These are phyloP conservation scores for Anthoptus insignis DNA, from an alignment of 2,888 invertebrate genomes.

Conservation along the genomic window DNA sequence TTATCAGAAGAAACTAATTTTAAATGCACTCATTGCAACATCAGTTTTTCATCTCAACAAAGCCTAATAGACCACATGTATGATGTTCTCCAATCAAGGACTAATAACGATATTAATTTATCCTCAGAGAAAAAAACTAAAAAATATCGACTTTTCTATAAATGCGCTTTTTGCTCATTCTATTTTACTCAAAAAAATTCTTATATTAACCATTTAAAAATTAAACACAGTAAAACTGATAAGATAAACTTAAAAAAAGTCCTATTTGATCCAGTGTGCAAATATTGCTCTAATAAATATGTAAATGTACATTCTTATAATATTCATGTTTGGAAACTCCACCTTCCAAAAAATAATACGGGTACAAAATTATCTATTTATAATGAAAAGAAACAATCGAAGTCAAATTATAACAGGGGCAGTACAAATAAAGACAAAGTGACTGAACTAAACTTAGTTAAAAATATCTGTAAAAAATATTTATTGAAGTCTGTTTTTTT, in stretches of 20 bases:
- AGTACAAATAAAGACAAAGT: conserved; percentile 1
- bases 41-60: too few relatives aligned
- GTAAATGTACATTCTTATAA: conserved; percentile 49
- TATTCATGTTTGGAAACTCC: conserved; percentile 51
- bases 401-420: neutral
- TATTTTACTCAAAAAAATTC: conserved; percentile 49
- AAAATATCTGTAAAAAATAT: conserved; percentile 29
- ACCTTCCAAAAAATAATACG: conserved; percentile 44
- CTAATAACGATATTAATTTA: too few relatives aligned
- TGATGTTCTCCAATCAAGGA: too few relatives aligned
- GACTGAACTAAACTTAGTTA: conserved; percentile 7
- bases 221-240: conserved; percentile 53
- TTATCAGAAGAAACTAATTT: neutral
- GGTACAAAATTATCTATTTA: too few relatives aligned
- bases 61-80: too few relatives aligned
- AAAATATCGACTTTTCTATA: conserved; percentile 41
- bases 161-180: conserved; percentile 58
- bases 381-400: conserved; percentile 10
- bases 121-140: conserved; percentile 6
- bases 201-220: conserved; percentile 53
- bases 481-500: conserved; percentile 62
- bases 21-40: too few relatives aligned
- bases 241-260: conserved; percentile 44
- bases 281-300: conserved; percentile 54
- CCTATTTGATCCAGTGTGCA: conserved; percentile 58